Conservation (phyloP, 2,888 invertebrate species). For the Choristoneura rosaceana region DNA sequence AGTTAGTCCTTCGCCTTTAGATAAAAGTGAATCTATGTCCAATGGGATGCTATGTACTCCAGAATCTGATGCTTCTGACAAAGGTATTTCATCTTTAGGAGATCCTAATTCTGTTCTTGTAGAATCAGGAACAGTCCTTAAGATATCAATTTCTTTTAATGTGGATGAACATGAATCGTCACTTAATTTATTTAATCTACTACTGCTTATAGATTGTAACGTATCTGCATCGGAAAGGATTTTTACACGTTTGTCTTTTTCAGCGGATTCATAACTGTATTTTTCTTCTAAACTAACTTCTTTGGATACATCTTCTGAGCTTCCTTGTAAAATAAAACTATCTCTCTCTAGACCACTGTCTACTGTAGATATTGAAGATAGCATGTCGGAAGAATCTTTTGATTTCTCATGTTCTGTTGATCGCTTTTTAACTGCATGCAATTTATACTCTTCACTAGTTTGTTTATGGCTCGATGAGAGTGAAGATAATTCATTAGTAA, state of each 20-base stretch:
- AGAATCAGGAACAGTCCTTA: slow-evolving; percentile 42
- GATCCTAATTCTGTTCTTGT: slow-evolving; percentile 48
- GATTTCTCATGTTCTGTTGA: slow-evolving; percentile 21
- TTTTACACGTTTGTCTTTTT: slow-evolving; percentile 59
- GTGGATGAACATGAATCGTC: slow-evolving; percentile 50
- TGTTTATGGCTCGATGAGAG: slow-evolving; percentile 1
- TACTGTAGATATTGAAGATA: slow-evolving; percentile 54
- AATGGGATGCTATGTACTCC: slow-evolving; percentile 65
- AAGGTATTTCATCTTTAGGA: slow-evolving; percentile 58
- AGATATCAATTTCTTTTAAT: slow-evolving; percentile 50
- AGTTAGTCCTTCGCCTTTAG: slow-evolving; percentile 44
- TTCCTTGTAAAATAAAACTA: slow-evolving; percentile 60
- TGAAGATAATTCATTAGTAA: neutral
- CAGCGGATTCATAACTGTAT: slow-evolving; percentile 72
- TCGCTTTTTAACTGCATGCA: slow-evolving; percentile 29
- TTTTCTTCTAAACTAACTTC: slow-evolving; percentile 79
- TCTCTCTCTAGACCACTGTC: slow-evolving; percentile 62
- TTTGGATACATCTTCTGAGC: slow-evolving; percentile 77
- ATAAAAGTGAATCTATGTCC: slow-evolving; percentile 52
- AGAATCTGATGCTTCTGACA: slow-evolving; percentile 65
- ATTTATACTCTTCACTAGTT: slow-evolving; percentile 16
- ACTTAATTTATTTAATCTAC: slow-evolving; percentile 47
- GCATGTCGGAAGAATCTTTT: slow-evolving; percentile 48
- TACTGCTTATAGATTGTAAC: slow-evolving; percentile 52
- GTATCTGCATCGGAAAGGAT: slow-evolving; percentile 47